These are phyloP conservation scores for Dryomyza anilis DNA, from an alignment of 2,888 invertebrate genomes.

Conservation along the genomic window DNA sequence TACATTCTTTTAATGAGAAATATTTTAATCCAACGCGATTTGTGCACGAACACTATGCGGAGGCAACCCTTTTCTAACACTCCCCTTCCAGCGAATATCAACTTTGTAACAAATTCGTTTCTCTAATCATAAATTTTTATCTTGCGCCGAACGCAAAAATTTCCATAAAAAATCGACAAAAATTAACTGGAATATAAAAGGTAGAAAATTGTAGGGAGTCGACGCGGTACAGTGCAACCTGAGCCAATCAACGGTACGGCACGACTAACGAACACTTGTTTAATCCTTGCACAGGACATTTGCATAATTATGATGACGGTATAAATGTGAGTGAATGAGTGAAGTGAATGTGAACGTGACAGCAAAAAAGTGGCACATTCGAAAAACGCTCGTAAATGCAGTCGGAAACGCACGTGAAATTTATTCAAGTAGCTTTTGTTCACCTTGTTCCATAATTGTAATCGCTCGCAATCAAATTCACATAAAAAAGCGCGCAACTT, in stretches of 20 bases:
- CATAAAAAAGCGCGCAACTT: constrained; percentile 25
- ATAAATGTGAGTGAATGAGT: constrained; percentile 37
- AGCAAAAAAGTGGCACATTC: constrained; percentile 27
- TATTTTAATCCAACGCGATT: no score
- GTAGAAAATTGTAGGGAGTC: constrained; percentile 48
- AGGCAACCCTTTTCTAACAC: background rate
- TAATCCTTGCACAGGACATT: constrained; percentile 37
- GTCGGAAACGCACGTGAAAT: constrained; percentile 41
- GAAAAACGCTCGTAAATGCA: constrained; percentile 39
- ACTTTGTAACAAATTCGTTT: constrained; percentile 19
- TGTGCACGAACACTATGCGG: background rate
- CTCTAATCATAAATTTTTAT: constrained; percentile 9
- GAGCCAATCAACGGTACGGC: background rate
- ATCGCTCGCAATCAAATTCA: constrained; percentile 51
- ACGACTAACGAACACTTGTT: background rate
- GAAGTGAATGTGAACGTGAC: background rate
- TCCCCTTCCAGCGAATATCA: background rate
- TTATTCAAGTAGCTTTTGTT: constrained; percentile 33
- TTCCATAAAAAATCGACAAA: constrained; percentile 20
- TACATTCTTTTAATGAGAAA: no score
- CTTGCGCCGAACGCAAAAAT: constrained; percentile 10
- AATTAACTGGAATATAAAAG: constrained; percentile 45
- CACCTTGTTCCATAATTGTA: constrained; percentile 36
- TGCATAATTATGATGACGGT: constrained; percentile 57
- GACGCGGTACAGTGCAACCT: background rate